Percentiles rank a stretch among this genome's conserved stretches.
Evolutionary conservation across 2,113 vertebrate genomes (phyloP).

Genomic region (Rhombomys opimus): DNA sequence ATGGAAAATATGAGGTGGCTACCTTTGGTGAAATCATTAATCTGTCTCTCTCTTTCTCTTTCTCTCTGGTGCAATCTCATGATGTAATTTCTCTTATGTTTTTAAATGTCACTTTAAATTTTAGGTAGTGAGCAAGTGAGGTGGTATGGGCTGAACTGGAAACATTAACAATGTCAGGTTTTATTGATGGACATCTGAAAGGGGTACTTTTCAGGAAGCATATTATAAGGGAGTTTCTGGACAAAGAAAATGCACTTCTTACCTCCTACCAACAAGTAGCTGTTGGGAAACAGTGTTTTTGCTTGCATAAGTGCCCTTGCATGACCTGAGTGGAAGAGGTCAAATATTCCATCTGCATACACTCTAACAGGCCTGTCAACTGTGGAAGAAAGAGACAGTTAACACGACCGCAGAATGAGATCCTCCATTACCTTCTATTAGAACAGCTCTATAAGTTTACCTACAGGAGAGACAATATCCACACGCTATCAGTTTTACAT

Average conservation of each 20-base stretch:
- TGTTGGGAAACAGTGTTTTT: slow-evolving; percentile 99
- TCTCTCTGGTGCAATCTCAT: slow-evolving; percentile 4
- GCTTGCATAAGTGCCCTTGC: slow-evolving; percentile 99
- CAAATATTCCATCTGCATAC: slow-evolving; percentile 99
- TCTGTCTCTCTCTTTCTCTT: slow-evolving; percentile 2
- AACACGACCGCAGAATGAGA: slow-evolving; percentile 41
- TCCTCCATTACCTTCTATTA: neutral
- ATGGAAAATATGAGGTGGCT: slow-evolving; percentile 45
- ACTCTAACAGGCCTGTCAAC: slow-evolving; percentile 97
- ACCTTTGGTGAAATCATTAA: neutral
- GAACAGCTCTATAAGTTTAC: neutral
- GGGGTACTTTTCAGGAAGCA: slow-evolving; percentile 22
- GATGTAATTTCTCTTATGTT: slow-evolving; percentile 50
- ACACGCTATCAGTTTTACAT: neutral
- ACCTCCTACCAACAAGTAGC: slow-evolving; percentile 99
- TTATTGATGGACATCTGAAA: slow-evolving; percentile 60
- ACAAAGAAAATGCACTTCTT: slow-evolving; percentile 81
- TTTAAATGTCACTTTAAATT: slow-evolving; percentile 52
- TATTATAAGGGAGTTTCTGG: slow-evolving; percentile 50
- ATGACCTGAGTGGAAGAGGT: slow-evolving; percentile 98
- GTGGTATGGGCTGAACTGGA: neutral
- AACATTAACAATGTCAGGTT: slow-evolving; percentile 44
- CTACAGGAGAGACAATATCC: slow-evolving; percentile 25
- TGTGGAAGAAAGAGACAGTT: slow-evolving; percentile 85
- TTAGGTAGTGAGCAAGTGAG: slow-evolving; percentile 36